Evolutionary conservation across 2,888 invertebrate genomes (phyloP).

Genomic region (Didymodactylos carnosus): DNA sequence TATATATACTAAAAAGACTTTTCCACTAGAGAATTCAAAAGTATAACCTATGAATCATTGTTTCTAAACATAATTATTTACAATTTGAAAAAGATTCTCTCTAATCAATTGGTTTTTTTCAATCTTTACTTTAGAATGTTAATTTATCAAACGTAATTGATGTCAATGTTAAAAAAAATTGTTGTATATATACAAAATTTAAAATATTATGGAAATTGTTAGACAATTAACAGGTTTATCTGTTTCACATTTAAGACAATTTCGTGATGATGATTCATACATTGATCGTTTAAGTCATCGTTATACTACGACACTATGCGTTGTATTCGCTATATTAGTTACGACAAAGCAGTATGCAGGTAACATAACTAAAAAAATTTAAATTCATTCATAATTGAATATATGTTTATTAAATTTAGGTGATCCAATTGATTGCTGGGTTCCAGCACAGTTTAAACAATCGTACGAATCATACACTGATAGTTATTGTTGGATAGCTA

Average conservation of each 20-base stretch:
- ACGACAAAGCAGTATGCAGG: constrained; percentile 11
- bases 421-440: not conserved
- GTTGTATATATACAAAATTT: too few species aligned
- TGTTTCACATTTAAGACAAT: constrained; percentile 1
- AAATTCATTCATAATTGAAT: not conserved
- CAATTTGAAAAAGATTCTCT: too few species aligned
- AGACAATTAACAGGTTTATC: not conserved
- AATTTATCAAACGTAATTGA: too few species aligned
- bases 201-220: not conserved
- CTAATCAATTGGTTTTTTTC: too few species aligned
- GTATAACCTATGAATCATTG: too few species aligned
- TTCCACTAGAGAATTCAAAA: too few species aligned
- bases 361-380: not conserved
- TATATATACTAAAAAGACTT: too few species aligned
- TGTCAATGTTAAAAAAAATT: too few species aligned
- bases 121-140: too few species aligned
- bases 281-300: constrained; percentile 11
- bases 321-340: constrained; percentile 10
- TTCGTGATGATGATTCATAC: constrained; percentile 12
- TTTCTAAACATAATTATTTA: too few species aligned
- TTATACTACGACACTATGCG: constrained; percentile 4
- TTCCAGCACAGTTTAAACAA: constrained; percentile 11
- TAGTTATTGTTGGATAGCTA: constrained; percentile 13
- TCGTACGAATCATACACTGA: constrained; percentile 9
- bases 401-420: not conserved